These are phyloP conservation scores for Leptopterna dolabrata DNA, from an alignment of 2,888 invertebrate species.

Conservation along the genomic window DNA sequence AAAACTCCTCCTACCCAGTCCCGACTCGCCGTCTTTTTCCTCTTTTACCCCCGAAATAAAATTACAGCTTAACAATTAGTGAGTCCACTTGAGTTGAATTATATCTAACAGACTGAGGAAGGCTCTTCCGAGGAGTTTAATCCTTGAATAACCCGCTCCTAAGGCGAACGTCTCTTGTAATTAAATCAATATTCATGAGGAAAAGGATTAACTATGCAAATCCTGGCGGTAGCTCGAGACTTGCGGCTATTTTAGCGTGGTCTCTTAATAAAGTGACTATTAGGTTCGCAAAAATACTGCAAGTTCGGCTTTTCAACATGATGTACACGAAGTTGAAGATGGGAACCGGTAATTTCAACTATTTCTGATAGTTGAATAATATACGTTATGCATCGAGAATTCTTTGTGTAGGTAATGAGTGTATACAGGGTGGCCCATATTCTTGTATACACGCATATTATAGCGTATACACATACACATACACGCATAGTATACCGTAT, in stretches of 20 bases:
- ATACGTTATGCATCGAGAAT: no score
- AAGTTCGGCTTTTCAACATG: background rate
- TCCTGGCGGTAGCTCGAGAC: slow-evolving; percentile 15
- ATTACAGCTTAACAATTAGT: slow-evolving; percentile 52
- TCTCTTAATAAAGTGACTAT: slow-evolving; percentile 21
- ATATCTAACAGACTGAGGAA: slow-evolving; percentile 32
- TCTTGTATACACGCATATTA: no score
- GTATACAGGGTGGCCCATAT: no score
- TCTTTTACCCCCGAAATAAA: slow-evolving; percentile 23
- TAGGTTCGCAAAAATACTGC: background rate
- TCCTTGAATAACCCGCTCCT: slow-evolving; percentile 19
- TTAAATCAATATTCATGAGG: slow-evolving; percentile 54
- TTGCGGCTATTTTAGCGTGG: slow-evolving; percentile 14
- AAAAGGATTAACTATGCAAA: slow-evolving; percentile 51
- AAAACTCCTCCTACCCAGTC: background rate
- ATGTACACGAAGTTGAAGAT: no score
- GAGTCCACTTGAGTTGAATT: slow-evolving; percentile 46
- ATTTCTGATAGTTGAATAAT: no score
- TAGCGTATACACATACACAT: no score
- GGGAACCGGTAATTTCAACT: no score
- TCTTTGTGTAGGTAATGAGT: no score
- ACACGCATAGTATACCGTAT: no score
- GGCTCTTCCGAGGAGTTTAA: slow-evolving; percentile 22
- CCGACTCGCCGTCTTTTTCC: background rate
- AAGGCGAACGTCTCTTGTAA: slow-evolving; percentile 44